A percentile compares a stretch with the other conserved stretches of the same genome.
Conservation (phyloP, 2,888 invertebrate genomes). For the Noctua fimbriata region DNA sequence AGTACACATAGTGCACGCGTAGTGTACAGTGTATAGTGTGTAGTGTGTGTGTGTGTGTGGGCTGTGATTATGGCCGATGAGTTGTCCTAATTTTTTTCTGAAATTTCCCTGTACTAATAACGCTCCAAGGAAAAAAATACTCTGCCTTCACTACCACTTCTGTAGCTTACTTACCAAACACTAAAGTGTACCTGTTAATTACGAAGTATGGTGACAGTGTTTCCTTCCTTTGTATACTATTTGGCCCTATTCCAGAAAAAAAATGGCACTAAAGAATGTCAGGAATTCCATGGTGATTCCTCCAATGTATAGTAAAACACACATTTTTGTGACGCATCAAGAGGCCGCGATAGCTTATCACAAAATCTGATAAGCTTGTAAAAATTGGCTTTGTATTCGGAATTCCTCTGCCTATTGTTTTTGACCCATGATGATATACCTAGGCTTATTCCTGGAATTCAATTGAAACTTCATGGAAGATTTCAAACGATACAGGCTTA, state of each 20-base stretch:
- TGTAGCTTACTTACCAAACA: neutral
- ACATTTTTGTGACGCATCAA: slow-evolving; percentile 32
- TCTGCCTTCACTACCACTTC: neutral
- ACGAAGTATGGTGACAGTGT: neutral
- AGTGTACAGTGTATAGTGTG: no score
- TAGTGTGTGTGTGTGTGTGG: no score
- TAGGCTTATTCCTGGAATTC: slow-evolving; percentile 8
- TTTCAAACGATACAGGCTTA: neutral
- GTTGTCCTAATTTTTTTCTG: neutral
- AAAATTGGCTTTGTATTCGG: slow-evolving; percentile 21
- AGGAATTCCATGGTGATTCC: slow-evolving; percentile 8
- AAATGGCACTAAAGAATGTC: slow-evolving; percentile 17
- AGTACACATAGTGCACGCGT: no score
- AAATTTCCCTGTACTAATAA: neutral
- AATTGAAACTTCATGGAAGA: neutral
- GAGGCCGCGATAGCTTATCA: slow-evolving; percentile 40
- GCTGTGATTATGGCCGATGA: neutral
- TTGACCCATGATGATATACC: neutral
- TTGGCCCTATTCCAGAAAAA: slow-evolving; percentile 24
- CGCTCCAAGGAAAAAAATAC: no score
- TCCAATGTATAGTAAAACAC: neutral
- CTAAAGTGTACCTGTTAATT: neutral
- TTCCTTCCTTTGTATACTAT: slow-evolving; percentile 23
- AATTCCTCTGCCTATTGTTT: slow-evolving; percentile 31
- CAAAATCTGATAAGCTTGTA: slow-evolving; percentile 26